Conservation (phyloP, 2,113 vertebrate genomes). For the Coreoperca whiteheadi region DNA sequence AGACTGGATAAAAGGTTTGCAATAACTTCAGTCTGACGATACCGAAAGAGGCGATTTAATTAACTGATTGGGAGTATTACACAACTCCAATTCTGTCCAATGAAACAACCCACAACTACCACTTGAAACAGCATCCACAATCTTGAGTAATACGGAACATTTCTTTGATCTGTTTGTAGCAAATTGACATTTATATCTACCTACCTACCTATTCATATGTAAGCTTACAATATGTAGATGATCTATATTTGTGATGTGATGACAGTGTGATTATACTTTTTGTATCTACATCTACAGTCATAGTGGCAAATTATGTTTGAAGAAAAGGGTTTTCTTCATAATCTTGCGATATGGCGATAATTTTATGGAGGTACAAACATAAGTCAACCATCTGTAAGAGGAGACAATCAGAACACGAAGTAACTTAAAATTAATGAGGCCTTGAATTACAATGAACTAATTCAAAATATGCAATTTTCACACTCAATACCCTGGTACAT, state of each 20-base stretch:
- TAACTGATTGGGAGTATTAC: constrained; percentile 55
- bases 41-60: constrained; percentile 48
- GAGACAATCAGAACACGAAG: constrained; percentile 25
- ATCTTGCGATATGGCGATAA: not conserved
- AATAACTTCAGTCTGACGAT: constrained; percentile 23
- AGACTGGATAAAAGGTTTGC: constrained; percentile 26
- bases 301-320: not conserved
- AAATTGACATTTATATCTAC: not conserved
- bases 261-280: not conserved
- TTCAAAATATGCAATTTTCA: constrained; percentile 17
- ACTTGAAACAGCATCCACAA: constrained; percentile 2
- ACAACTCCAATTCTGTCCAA: constrained; percentile 32
- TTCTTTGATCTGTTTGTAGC: not conserved
- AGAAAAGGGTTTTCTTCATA: not conserved
- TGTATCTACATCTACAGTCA: not conserved
- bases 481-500: not conserved
- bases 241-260: not conserved
- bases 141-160: not conserved
- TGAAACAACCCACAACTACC: constrained; percentile 19
- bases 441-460: not conserved
- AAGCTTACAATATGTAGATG: not conserved
- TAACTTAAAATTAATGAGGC: constrained; percentile 21
- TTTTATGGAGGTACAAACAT: not conserved
- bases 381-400: constrained; percentile 23
- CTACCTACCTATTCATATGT: not conserved